Evolutionary conservation across 2,797 vertebrate genomes (phyloP).

Genomic region (Mus caroli): DNA sequence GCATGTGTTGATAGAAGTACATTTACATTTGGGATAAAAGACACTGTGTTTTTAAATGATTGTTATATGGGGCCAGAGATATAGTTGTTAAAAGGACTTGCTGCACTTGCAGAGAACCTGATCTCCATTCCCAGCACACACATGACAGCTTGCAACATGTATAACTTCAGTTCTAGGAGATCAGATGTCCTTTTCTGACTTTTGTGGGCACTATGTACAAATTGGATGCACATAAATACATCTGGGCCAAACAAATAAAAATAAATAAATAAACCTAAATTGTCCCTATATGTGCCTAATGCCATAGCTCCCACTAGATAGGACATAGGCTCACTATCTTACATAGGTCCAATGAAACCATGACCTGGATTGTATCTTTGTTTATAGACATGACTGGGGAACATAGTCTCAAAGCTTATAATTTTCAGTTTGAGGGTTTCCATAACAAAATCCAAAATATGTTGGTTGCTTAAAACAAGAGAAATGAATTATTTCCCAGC

Average conservation of each 20-base stretch:
- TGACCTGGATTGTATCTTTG: neutral
- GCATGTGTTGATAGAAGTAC: neutral
- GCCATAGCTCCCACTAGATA: neutral
- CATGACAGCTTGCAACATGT: no score
- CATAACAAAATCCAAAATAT: neutral
- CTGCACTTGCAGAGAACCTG: no score
- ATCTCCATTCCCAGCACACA: no score
- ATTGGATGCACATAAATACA: neutral
- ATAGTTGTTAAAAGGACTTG: no score
- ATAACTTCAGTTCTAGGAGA: no score
- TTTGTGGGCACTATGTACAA: no score
- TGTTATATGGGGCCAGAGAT: neutral
- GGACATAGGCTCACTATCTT: neutral
- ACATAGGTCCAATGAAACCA: neutral
- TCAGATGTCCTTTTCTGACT: neutral
- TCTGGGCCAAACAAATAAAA: neutral
- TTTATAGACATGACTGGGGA: neutral
- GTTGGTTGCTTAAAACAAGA: neutral
- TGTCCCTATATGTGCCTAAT: neutral
- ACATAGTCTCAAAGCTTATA: neutral
- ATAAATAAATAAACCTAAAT: neutral
- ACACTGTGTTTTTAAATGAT: neutral
- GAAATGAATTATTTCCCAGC: neutral
- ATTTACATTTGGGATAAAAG: neutral
- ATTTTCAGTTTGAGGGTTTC: neutral